Evolutionary conservation across 2,113 vertebrate genomes (phyloP).

Genomic region (Ivindomyrus marchei): DNA sequence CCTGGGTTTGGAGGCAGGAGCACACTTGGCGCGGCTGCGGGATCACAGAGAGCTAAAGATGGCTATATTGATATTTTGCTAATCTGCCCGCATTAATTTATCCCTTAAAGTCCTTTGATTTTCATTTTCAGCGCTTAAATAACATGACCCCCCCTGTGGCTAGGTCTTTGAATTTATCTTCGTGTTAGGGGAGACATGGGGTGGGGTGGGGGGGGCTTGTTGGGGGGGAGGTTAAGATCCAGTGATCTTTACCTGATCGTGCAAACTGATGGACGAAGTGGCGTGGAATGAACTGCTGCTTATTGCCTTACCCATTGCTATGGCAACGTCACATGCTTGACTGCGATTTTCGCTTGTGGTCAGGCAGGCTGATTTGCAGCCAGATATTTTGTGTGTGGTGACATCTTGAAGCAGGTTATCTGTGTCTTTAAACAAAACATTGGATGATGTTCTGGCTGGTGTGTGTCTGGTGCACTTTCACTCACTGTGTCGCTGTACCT

Average conservation of each 20-base stretch:
- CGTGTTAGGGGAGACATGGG: not conserved
- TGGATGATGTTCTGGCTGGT: not conserved
- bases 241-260: not conserved
- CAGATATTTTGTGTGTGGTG: not conserved
- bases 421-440: not conserved
- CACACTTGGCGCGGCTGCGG: not conserved
- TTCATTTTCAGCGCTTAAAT: slow-evolving; percentile 26
- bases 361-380: not conserved
- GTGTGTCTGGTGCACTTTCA: not conserved
- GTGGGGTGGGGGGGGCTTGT: not conserved
- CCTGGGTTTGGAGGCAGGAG: not conserved
- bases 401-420: not conserved
- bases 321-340: not conserved
- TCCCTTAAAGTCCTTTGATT: slow-evolving; percentile 23
- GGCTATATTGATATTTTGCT: slow-evolving; percentile 20
- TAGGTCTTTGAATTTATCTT: slow-evolving; percentile 18
- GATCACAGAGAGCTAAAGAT: not conserved
- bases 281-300: not conserved
- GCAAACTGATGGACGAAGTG: not conserved
- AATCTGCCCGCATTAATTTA: slow-evolving; percentile 23
- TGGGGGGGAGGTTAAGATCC: not conserved
- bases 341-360: not conserved
- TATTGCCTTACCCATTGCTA: not conserved
- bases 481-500: not conserved
- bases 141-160: slow-evolving; percentile 3